Evolutionary conservation across 1,140 invertebrate species (phyloP), one percentile per base, ranked within the genome.

Genomic region (Acromyrmex echinatior): DNA sequence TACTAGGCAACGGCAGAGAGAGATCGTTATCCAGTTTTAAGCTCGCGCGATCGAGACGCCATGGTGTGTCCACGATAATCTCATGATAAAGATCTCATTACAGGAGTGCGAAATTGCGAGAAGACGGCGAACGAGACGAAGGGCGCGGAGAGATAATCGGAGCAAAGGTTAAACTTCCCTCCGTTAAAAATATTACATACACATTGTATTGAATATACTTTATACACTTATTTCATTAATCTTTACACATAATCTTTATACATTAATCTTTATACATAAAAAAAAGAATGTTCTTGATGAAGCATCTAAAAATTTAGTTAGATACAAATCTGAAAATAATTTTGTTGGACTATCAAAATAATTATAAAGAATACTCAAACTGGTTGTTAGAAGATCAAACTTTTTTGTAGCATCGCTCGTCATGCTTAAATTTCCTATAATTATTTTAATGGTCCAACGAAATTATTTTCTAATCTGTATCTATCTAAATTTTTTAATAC

Each of bases 91-190:
- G 65, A 89, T 88, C 88, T 89, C 73, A 87, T 77, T 88, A 78
- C 39, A 81, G 39, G 62, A 90, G 88, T 81, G 77, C 51, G 71
- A 88, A 90, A 88, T 90, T 87, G 60, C 12, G 62, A 77, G 56
- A 18, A 58, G 53, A 31, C 49, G 56, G 28, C 51, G 45, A 73
- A 12, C 45, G 70, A 58, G 56, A 60, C 70, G 70, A 39, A 18
- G 51, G 58, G 63, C 53, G 12, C 73, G 39, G 16, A 62, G 31
- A 63, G 45, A 53, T 88, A 73, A 92, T 88, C 74, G 58, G 68
- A 78, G 82, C 62, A 71, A 86, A 87, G 90, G 73, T 91, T 88
- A 88, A 90, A 63, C 85, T 82, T 78, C 86, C 74, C 84, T 84
- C 60, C 76, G 68, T 78, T 63, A 53, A 65, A 5, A 16, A 66